A percentile compares a stretch with the other conserved stretches of the same genome.
Conservation (phyloP, 1,140 invertebrate species). For the Drosophila pruinosa region DNA sequence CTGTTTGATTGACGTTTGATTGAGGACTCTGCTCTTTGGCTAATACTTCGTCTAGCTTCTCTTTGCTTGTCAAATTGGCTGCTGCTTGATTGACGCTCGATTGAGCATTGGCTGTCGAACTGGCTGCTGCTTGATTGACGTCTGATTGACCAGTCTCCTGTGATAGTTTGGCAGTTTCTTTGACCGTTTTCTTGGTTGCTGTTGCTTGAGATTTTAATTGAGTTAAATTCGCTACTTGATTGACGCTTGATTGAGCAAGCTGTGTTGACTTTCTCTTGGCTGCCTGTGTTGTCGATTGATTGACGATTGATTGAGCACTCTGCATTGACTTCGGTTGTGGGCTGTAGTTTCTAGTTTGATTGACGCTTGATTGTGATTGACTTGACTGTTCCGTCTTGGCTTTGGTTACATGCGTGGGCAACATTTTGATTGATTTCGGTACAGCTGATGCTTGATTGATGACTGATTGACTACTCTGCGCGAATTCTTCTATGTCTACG, state of each 20-base stretch:
- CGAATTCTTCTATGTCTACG: neutral
- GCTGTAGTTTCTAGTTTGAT: too few species aligned
- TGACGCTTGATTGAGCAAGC: neutral
- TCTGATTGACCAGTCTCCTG: too few species aligned
- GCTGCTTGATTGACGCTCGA: too few species aligned
- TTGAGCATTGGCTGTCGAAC: too few species aligned
- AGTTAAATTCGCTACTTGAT: neutral
- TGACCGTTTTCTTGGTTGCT: too few species aligned
- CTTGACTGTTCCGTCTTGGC: neutral
- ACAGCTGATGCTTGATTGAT: neutral
- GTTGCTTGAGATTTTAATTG: neutral
- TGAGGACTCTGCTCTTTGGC: neutral
- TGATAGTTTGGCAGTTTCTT: too few species aligned
- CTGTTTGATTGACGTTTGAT: neutral
- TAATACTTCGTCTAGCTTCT: too few species aligned
- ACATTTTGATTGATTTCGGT: too few species aligned
- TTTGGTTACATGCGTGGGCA: neutral
- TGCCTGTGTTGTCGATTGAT: neutral
- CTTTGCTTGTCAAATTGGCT: too few species aligned
- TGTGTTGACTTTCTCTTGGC: neutral
- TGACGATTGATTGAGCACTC: too few species aligned
- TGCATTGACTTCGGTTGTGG: too few species aligned
- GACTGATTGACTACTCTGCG: neutral
- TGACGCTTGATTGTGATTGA: neutral
- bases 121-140: too few species aligned